Base-by-base conservation (phyloP, 2,888 invertebrate genomes). In the Mystacides longicornis region DNA sequence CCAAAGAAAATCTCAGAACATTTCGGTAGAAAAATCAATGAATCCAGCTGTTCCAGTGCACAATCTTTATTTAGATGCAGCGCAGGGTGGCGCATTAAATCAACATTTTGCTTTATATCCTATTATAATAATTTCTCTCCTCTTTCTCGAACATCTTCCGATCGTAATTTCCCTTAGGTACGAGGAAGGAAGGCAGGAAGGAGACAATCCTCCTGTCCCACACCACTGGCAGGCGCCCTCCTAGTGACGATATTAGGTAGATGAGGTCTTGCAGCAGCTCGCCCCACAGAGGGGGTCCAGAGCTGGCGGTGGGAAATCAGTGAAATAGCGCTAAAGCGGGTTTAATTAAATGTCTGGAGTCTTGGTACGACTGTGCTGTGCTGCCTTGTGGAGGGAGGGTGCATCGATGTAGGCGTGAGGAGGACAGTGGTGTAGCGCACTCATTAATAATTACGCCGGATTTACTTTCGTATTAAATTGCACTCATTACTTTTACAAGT, bases 261-360 rank as follows among this genome's bases (percentile, higher is more conserved):
- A 7, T 3, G 37, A 7, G 37, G 4, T 37, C 37, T 37, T 37
- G 37, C 37, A 37, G 7, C 16, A 37, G 14, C 37, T 37, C 37
- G 3, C 37, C 37, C 37, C 14, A 16, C 16, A n/a, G 3, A n/a
- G 37, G 37, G 37, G 37, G 37, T 16, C 16, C 37, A 16, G 14
- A 14, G 37, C 37, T 14, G 37, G 37, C 33, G 57, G 57, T 53
- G 62, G 58, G 53, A 60, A 60, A 60, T 62, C 62, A 62, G 62
- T 62, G 62, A 59, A 62, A 60, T 60, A 60, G 57, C 62, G 62
- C 62, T 62, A 62, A 62, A 62, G 56, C 62, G 60, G 62, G 58
- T 62, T 62, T 62, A 62, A 62, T 62, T 62, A 62, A 62, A 62
- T 62, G 62, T 62, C 62, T 62, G 62, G 62, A 62, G 53, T 56